phyloP scores from a whole-genome alignment of 2,113 vertebrate species.

The Crotalus horridus region DNA sequence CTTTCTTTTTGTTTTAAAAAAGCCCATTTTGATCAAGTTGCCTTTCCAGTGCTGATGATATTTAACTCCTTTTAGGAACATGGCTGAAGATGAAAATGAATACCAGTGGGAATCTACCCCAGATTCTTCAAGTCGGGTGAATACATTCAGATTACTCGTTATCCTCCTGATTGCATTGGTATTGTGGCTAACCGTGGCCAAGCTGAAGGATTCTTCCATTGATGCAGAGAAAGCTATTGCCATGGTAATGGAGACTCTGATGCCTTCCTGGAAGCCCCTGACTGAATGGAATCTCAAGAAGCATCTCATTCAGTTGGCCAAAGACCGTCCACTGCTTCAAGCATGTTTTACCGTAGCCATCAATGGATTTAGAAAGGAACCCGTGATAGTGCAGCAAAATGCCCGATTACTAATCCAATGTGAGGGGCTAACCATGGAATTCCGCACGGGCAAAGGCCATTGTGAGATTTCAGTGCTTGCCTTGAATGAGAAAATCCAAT shows the following conservation, averaged over 20 bases:
- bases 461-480: constrained; percentile 5
- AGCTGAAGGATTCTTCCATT: background rate
- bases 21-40: no score
- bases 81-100: background rate
- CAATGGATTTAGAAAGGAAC: background rate
- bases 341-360: background rate
- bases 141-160: background rate
- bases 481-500: background rate
- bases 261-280: background rate
- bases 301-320: background rate
- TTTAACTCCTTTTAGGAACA: background rate
- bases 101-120: background rate
- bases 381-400: background rate
- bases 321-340: background rate
- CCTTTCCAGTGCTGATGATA: background rate
- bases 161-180: no score
- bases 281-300: background rate
- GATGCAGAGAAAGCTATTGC: background rate
- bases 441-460: background rate
- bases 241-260: background rate
- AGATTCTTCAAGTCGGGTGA: background rate
- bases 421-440: background rate
- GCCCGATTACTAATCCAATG: constrained; percentile 3
- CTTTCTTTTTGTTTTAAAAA: no score
- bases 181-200: background rate